Base-by-base conservation (phyloP, 1,140 invertebrate species). In the Dinoponera quadriceps region DNA sequence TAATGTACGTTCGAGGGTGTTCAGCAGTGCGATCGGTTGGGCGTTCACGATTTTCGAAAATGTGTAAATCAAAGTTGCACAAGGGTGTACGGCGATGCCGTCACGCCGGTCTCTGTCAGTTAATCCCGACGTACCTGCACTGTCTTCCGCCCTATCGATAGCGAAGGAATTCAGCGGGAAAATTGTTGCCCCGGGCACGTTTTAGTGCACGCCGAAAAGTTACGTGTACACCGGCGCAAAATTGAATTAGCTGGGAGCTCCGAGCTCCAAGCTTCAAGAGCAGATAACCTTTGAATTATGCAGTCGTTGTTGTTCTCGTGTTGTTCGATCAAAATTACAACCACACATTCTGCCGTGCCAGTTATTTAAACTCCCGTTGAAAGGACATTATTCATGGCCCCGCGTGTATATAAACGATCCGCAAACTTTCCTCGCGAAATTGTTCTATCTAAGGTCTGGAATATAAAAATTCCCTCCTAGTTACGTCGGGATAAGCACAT, bases 201-300 rank as follows among this genome's bases (percentile, higher is more conserved):
- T 80, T 80, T 80, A 80, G 65, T 80, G 54, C 75, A 71, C 75
- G 51, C 75, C 65, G 75, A 80, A 80, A 80, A 80, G 75, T 80
- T 80, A 80, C 75, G 75, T 80, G 65, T 80, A 71, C 75, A 80
- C 57, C 75, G 71, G 65, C 75, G 75, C 65, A 80, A 80, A 80
- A 80, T 80, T 80, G 75, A 80, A 80, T 80, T 71, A 80, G 65
- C 75, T 80, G 22, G 18, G 29, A 80, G 65, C 75, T 80, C 33
- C 75, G 18, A 65, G 65, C 65, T 69, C 22, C 63, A 80, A 80
- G 75, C 75, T 80, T 80, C 75, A 80, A 49, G 25, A 80, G 51
- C 75, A 80, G 75, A 80, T 80, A 80, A 80, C 65, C 75, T 69
- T 80, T 80, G 54, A 80, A 80, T 80, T 80, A 80, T 80, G 75